These are phyloP conservation scores for Aphelinus certus DNA, from an alignment of 1,140 invertebrate species.

Conservation along the genomic window DNA sequence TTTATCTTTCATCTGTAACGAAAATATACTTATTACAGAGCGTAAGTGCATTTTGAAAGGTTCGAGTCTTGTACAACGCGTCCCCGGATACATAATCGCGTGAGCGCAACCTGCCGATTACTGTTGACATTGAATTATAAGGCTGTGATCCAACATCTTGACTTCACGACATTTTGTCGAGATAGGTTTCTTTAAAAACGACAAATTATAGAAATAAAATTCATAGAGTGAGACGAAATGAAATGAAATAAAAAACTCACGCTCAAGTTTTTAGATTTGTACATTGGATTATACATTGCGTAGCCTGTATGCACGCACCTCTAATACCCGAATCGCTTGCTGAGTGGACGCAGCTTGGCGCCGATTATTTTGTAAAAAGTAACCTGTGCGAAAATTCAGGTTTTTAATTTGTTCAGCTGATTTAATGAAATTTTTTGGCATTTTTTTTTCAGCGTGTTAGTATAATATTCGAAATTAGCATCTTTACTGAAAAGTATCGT, in stretches of 20 bases:
- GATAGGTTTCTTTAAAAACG: slow-evolving; percentile 34
- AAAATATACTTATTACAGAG: neutral
- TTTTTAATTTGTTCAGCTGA: no score
- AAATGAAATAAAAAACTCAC: slow-evolving; percentile 17
- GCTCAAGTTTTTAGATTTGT: slow-evolving; percentile 32
- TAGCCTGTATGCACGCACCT: neutral
- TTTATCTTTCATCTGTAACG: no score
- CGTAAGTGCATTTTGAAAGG: slow-evolving; percentile 22
- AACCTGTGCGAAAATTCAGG: no score
- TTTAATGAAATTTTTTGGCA: no score
- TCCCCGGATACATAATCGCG: slow-evolving; percentile 22
- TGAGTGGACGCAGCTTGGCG: slow-evolving; percentile 19
- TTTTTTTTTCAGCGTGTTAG: no score
- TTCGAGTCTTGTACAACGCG: slow-evolving; percentile 30
- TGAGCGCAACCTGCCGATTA: slow-evolving; percentile 33
- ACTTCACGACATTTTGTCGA: slow-evolving; percentile 31
- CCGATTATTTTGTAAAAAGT: neutral
- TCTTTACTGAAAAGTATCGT: no score
- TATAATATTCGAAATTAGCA: no score
- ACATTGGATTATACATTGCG: neutral
- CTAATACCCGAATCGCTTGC: slow-evolving; percentile 16
- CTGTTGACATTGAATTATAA: slow-evolving; percentile 42
- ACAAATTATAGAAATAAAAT: slow-evolving; percentile 30
- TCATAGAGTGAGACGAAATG: slow-evolving; percentile 14
- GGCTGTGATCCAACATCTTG: slow-evolving; percentile 41